phyloP scores from a whole-genome alignment of 2,888 invertebrate genomes.

The Chymomyza fuscimana region DNA sequence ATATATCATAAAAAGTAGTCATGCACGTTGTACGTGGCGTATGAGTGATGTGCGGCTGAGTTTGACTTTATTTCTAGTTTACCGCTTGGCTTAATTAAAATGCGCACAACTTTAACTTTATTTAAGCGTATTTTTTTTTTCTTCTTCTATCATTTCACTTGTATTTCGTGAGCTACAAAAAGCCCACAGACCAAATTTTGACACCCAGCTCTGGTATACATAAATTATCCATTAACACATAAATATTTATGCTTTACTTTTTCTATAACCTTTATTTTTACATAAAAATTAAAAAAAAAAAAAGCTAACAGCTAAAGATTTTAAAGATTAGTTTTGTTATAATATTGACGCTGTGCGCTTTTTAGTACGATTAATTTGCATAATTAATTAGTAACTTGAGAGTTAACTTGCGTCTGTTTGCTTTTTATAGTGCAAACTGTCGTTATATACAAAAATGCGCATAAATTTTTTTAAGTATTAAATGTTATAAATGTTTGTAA shows the following conservation, averaged over 20 bases:
- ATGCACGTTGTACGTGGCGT: slow-evolving; percentile 55
- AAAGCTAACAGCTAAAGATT: slow-evolving; percentile 33
- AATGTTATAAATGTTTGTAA: slow-evolving; percentile 60
- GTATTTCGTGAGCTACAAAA: slow-evolving; percentile 1
- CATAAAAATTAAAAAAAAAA: too few species aligned
- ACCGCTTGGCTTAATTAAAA: slow-evolving; percentile 47
- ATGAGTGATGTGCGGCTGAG: slow-evolving; percentile 54
- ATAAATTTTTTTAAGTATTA: slow-evolving; percentile 45
- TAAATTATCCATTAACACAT: slow-evolving; percentile 10
- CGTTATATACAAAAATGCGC: slow-evolving; percentile 54
- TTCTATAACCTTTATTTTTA: neutral
- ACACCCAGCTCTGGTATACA: neutral
- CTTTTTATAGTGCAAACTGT: slow-evolving; percentile 58
- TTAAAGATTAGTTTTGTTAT: slow-evolving; percentile 47
- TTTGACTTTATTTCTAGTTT: slow-evolving; percentile 8
- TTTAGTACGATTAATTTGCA: slow-evolving; percentile 48
- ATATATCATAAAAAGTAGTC: slow-evolving; percentile 16
- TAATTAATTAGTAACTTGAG: slow-evolving; percentile 61
- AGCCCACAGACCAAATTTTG: neutral
- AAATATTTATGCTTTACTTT: slow-evolving; percentile 8
- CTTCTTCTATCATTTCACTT: slow-evolving; percentile 16
- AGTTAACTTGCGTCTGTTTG: slow-evolving; percentile 32
- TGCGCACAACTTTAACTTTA: slow-evolving; percentile 19
- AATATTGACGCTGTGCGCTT: slow-evolving; percentile 6
- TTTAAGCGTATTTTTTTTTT: neutral